These are phyloP conservation scores for Eidolon helvum DNA, from an alignment of 2,113 vertebrate species.

Conservation along the genomic window DNA sequence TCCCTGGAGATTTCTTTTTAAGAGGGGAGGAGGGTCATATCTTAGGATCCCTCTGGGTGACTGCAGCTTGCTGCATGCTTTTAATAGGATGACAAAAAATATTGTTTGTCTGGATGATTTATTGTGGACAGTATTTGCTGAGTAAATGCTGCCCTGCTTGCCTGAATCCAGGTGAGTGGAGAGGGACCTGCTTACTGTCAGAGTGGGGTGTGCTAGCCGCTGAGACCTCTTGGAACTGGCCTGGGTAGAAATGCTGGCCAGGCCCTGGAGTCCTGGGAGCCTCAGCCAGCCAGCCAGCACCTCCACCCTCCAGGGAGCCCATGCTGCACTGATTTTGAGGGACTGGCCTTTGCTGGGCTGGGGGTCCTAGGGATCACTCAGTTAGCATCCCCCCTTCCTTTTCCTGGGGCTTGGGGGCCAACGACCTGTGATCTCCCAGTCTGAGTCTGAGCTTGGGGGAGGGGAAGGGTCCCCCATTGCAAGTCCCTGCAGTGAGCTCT, in stretches of 20 bases:
- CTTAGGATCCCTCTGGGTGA: conserved; percentile 70
- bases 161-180: conserved; percentile 75
- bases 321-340: background rate
- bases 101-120: conserved; percentile 73
- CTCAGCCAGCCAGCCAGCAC: background rate
- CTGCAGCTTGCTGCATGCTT: conserved; percentile 68
- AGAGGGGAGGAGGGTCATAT: background rate
- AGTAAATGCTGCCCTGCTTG: conserved; percentile 78
- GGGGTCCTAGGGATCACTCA: background rate
- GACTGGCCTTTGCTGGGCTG: background rate
- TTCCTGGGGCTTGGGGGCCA: background rate
- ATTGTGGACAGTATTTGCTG: conserved; percentile 74
- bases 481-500: background rate
- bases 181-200: conserved; percentile 75
- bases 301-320: background rate
- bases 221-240: no score
- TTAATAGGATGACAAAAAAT: conserved; percentile 74
- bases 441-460: background rate
- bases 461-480: background rate
- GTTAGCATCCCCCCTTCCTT: background rate
- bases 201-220: background rate
- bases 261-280: background rate
- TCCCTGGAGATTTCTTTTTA: background rate
- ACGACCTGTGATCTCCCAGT: background rate
- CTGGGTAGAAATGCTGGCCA: background rate